Conservation (phyloP, 30 jellyfish, hydroid and myxozoan species). For the Chrysaora quinquecirrha region DNA sequence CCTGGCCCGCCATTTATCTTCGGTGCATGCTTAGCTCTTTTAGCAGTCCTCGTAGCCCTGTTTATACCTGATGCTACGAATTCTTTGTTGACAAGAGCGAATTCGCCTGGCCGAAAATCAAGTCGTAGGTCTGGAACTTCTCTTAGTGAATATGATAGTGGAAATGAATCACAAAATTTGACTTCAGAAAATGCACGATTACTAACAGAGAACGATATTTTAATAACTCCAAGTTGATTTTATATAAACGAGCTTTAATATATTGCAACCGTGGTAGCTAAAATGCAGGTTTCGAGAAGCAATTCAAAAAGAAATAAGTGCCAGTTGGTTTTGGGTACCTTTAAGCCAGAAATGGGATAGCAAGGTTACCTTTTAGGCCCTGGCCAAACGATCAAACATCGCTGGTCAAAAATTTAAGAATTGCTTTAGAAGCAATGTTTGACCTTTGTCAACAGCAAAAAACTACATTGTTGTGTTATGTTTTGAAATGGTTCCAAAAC, state of each 20-base stretch:
- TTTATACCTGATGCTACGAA: slow-evolving; percentile 83
- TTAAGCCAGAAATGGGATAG: too few relatives aligned
- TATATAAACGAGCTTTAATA: neutral
- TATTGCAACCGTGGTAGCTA: neutral
- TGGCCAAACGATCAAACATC: too few relatives aligned
- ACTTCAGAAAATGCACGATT: slow-evolving; percentile 24
- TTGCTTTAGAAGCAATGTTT: too few relatives aligned
- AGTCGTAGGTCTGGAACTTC: slow-evolving; percentile 56
- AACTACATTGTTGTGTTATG: too few relatives aligned
- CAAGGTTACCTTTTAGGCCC: too few relatives aligned
- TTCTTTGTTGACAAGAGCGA: neutral
- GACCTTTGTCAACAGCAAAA: too few relatives aligned
- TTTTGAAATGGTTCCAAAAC: too few relatives aligned
- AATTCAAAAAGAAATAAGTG: too few relatives aligned
- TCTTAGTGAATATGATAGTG: slow-evolving; percentile 65
- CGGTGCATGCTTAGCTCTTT: slow-evolving; percentile 93
- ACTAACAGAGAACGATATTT: neutral
- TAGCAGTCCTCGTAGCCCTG: slow-evolving; percentile 89
- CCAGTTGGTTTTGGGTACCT: too few relatives aligned
- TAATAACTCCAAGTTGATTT: neutral
- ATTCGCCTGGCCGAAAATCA: slow-evolving; percentile 16
- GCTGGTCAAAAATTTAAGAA: too few relatives aligned
- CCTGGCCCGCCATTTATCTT: slow-evolving; percentile 99
- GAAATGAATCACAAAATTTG: slow-evolving; percentile 32
- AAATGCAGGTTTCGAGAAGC: too few relatives aligned